Base-by-base conservation (phyloP, 2,888 invertebrate genomes). In the Mesoligia furuncula region DNA sequence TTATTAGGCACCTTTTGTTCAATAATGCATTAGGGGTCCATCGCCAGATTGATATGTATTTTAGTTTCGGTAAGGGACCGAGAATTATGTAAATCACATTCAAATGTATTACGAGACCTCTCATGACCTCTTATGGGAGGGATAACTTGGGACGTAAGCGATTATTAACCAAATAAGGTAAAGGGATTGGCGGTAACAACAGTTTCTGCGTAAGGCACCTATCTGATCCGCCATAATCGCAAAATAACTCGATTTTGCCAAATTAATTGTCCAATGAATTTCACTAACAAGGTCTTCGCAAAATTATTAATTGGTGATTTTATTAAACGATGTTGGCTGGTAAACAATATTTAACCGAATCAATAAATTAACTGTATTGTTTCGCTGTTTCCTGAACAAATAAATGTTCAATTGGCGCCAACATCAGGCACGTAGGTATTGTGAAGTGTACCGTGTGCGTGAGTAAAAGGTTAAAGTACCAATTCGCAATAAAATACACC, bases 81-180 rank as follows among this genome's bases (percentile, higher is more conserved):
- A 75, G 75, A 74, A 83, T 83, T 85, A 85, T 85, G 85, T 79
- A 76, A 75, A 84, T 85, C 24, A 64, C 31, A 84, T 85, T 85
- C 79, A 79, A 83, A 83, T 83, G 54, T 77, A 85, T 76, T 67
- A 54, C 68, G 17, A 64, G 74, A 74, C 57, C 64, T 31, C 70
- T 74, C 71, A 64, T 62, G 71, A 69, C 79, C 71, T 75, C 51
- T 71, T 62, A 31, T n/a, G 36, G n/a, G 51, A 54, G 17, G 72
- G 62, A 67, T 72, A 73, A 48, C 42, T 67, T 59, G 24, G n/a
- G 42, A 54, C 27, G 62, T 64, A 54, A 75, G 78, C 59, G 75
- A 82, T 83, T 81, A 70, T 68, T 72, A 71, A 71, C 61, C 61
- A 57, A 57, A 67, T 72, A 76, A 80, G 75, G 61, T 75, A 70